Conservation (phyloP, 53 echinoderm and acorn worm genomes). For the Henricia sp. region DNA sequence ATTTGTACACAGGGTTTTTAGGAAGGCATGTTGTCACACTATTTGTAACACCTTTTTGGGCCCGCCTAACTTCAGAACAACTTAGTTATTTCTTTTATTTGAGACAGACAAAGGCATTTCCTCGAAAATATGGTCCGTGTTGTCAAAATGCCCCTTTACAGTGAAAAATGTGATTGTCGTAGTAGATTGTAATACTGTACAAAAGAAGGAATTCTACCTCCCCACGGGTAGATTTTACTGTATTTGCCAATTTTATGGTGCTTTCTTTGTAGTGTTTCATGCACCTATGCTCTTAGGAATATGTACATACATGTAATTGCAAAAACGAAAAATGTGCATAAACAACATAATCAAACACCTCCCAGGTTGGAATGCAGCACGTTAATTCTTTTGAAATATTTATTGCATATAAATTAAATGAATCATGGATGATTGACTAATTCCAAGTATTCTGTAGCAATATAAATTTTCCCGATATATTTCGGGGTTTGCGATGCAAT, state of each 20-base stretch:
- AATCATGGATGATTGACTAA: neutral
- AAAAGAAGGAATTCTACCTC: conserved; percentile 35
- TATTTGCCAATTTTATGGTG: conserved; percentile 49
- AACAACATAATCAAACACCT: neutral
- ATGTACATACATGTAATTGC: conserved; percentile 14
- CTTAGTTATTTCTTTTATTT: too few relatives aligned
- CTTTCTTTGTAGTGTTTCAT: conserved; percentile 2
- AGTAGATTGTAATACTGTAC: conserved; percentile 23
- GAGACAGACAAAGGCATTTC: too few relatives aligned
- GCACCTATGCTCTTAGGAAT: conserved; percentile 15
- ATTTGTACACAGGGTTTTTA: too few relatives aligned
- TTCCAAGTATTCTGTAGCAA: neutral
- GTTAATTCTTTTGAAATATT: conserved; percentile 4
- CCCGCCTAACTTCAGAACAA: too few relatives aligned
- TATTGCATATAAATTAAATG: neutral
- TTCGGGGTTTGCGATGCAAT: too few relatives aligned
- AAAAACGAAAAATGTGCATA: neutral
- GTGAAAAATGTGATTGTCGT: conserved; percentile 25
- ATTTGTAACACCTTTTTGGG: too few relatives aligned
- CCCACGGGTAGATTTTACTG: conserved; percentile 7
- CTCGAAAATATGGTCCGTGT: too few relatives aligned
- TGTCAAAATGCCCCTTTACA: too few relatives aligned
- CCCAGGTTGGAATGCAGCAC: too few relatives aligned
- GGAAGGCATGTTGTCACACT: too few relatives aligned
- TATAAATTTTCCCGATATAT: neutral